Conservation (phyloP, 2,888 invertebrate species). For the Epinotia demarniana region DNA sequence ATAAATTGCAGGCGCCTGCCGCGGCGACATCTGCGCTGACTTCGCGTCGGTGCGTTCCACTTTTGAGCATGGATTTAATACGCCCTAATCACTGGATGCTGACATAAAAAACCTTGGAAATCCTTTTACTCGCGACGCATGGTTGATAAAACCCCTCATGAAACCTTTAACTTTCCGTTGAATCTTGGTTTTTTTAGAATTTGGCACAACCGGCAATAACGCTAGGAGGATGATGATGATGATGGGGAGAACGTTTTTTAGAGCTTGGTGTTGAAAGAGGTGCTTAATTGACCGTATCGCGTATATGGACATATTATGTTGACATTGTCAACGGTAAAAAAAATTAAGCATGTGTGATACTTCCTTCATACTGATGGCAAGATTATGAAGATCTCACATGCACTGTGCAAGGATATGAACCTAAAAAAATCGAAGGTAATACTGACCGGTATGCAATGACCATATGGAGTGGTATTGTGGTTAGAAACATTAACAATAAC, state of each 20-base stretch:
- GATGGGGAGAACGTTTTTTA: too few species aligned
- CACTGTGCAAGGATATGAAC: background rate
- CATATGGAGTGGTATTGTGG: too few species aligned
- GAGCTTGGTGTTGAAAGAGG: too few species aligned
- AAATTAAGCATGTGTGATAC: too few species aligned
- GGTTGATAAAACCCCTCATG: background rate
- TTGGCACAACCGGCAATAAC: too few species aligned
- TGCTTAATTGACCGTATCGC: too few species aligned
- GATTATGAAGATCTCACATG: background rate
- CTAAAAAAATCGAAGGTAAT: background rate
- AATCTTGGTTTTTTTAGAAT: too few species aligned
- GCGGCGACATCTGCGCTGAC: conserved; percentile 70
- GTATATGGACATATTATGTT: too few species aligned
- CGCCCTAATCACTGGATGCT: conserved; percentile 21
- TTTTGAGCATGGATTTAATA: conserved; percentile 44
- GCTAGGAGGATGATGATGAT: too few species aligned
- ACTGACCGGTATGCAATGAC: background rate
- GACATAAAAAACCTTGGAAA: conserved; percentile 11
- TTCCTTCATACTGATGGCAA: background rate
- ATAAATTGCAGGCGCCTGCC: conserved; percentile 78
- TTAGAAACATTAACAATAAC: too few species aligned
- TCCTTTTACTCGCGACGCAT: conserved; percentile 2
- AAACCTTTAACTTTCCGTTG: too few species aligned
- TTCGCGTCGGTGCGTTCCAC: conserved; percentile 49
- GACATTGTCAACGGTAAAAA: too few species aligned